These are phyloP conservation scores for Acrossocheilus wenchowensis DNA, from an alignment of 2,797 vertebrate genomes.

Conservation along the genomic window DNA sequence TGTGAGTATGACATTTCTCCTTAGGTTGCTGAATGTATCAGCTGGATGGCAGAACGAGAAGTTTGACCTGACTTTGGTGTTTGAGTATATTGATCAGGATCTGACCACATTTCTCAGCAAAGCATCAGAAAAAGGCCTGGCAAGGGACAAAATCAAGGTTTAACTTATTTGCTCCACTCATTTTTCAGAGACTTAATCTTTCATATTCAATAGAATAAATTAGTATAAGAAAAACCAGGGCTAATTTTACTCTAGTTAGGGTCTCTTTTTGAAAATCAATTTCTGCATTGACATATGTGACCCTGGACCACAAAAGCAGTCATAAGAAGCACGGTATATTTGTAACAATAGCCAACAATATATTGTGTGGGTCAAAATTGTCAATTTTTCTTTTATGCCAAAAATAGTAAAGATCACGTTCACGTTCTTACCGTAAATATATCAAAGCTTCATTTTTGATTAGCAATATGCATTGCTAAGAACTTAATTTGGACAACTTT, in stretches of 20 bases:
- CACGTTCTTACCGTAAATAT: too few relatives aligned
- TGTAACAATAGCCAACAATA: too few relatives aligned
- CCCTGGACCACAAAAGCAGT: too few relatives aligned
- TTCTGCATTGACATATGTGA: background rate
- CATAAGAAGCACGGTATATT: too few relatives aligned
- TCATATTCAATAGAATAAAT: background rate
- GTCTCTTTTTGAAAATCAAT: background rate
- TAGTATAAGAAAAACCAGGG: background rate
- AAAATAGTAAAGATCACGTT: background rate
- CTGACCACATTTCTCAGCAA: constrained; percentile 75
- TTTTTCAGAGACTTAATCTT: background rate
- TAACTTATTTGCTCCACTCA: background rate
- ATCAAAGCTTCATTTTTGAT: background rate
- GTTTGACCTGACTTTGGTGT: constrained; percentile 77
- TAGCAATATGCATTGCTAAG: background rate
- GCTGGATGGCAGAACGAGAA: constrained; percentile 54
- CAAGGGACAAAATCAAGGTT: constrained; percentile 73
- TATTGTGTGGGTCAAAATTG: background rate
- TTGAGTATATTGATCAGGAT: constrained; percentile 84
- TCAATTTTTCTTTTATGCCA: too few relatives aligned
- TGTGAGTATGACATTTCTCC: background rate
- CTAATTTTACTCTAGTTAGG: background rate
- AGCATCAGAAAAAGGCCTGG: constrained; percentile 69
- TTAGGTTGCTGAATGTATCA: constrained; percentile 77
- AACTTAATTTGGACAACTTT: background rate